Evolutionary conservation across 2,113 vertebrate species (phyloP).

Genomic region (Archilochus colubris): DNA sequence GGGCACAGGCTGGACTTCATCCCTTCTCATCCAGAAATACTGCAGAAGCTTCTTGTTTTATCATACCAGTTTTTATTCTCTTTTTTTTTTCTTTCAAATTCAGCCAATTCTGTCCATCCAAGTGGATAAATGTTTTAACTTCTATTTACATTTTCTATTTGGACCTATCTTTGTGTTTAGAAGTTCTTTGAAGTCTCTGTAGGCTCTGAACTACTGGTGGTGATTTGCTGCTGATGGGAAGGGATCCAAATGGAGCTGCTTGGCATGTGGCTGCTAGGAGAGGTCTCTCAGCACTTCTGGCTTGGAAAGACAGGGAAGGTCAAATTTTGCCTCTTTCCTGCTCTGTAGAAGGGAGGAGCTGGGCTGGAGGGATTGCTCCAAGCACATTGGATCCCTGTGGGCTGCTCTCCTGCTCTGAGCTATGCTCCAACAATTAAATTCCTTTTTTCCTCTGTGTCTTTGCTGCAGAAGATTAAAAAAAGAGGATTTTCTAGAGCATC

Average conservation of each 20-base stretch:
- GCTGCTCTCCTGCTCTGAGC: neutral
- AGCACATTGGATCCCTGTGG: rapidly evolving
- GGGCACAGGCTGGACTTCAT: rapidly evolving
- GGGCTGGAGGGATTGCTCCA: neutral
- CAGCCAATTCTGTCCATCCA: neutral
- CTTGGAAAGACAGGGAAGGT: neutral
- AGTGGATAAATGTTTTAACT: neutral
- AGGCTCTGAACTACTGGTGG: neutral
- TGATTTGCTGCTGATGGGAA: neutral
- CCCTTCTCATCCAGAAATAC: neutral
- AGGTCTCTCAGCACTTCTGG: neutral
- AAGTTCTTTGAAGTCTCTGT: neutral
- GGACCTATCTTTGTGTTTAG: neutral
- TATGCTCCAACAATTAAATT: neutral
- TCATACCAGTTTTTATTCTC: neutral
- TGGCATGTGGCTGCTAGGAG: neutral
- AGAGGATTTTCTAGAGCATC: neutral
- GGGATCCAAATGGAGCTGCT: neutral
- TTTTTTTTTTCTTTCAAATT: neutral
- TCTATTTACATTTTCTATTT: rapidly evolving
- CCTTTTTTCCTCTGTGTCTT: neutral
- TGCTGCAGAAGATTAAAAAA: neutral
- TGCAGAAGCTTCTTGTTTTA: neutral
- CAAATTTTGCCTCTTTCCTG: neutral
- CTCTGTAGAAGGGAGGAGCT: neutral